Conservation (phyloP, 2,797 vertebrate species). For the Pseudopleuronectes americanus region DNA sequence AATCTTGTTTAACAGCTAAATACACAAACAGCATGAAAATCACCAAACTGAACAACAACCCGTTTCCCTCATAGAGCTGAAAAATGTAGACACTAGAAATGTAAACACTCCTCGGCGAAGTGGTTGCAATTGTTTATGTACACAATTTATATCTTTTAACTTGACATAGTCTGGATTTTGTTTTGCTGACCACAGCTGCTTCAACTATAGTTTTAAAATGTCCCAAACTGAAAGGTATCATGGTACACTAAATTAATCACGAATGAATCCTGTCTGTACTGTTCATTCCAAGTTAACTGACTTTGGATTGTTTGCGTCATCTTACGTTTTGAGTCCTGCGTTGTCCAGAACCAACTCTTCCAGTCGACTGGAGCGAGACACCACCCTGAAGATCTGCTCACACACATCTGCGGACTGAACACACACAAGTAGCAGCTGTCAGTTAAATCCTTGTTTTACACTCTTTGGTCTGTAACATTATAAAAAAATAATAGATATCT, state of each 20-base stretch:
- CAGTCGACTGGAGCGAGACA: slow-evolving; percentile 91
- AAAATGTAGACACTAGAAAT: not conserved
- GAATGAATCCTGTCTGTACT: no score
- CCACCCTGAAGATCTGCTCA: slow-evolving; percentile 94
- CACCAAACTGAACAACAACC: not conserved
- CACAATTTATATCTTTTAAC: no score
- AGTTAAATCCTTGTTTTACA: not conserved
- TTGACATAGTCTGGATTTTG: no score
- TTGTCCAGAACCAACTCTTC: slow-evolving; percentile 96
- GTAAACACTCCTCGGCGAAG: no score
- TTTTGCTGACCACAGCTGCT: no score
- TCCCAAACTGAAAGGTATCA: no score
- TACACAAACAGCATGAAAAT: not conserved
- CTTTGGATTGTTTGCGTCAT: slow-evolving; percentile 9
- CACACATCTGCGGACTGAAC: slow-evolving; percentile 93
- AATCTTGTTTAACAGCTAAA: not conserved
- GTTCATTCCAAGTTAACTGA: no score
- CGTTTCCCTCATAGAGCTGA: not conserved
- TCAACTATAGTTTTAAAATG: no score
- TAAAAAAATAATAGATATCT: no score
- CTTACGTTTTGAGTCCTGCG: slow-evolving; percentile 95
- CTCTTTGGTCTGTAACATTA: no score
- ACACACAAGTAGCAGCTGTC: slow-evolving; percentile 34
- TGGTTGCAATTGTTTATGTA: no score
- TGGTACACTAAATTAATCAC: no score